Base-by-base conservation (phyloP, 2,113 vertebrate species). In the Damaliscus lunatus region DNA sequence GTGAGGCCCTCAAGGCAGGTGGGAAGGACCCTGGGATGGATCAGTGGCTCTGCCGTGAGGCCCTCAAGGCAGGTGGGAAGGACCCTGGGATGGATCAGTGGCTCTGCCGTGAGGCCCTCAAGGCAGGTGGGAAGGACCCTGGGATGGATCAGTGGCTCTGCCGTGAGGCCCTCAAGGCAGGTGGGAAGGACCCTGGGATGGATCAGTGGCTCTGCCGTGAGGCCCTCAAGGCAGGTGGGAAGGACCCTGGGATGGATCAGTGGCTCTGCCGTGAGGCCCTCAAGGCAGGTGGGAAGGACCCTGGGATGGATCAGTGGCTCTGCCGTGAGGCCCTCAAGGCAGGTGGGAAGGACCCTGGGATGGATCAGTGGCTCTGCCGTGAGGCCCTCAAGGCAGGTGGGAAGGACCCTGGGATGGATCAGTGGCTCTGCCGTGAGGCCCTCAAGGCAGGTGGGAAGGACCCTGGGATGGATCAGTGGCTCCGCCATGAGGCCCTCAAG, bases 341-440 rank as follows among this genome's bases (percentile, higher is more conserved):
- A 31, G 89, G 36, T 12, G 6, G 53, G n/a, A n/a, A n/a, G n/a
- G n/a, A n/a, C n/a, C n/a, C n/a, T n/a, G n/a, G n/a, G n/a, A n/a
- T n/a, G n/a, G n/a, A 21, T 55, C 7, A 55, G 53, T 21, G 53
- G 3, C 53, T 55, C 19, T 0, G 1, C 53, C 16, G 1, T 21
- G 53, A 53, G 52, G 19, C 53, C 53, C 53, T 55, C 19, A 55
- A 55, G 53, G 53, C 53, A 55, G 53, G 8, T 1, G 52, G 31
- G 33, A 90, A 86, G 88, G 52, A 36, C 40, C 84, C 80, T 74
- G 86, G 71, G 80, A 6, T 3, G 33, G 27, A 31, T 90, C 4
- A 7, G 5, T 36, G n/a, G 25, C 71, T 62, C 83, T 67, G 43
- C 57, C 19, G 0, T 9, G 53, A 43, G 80, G 71, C 74, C 62